phyloP scores from a whole-genome alignment of 1,140 invertebrate species.

The Drosophila kurseongensis region DNA sequence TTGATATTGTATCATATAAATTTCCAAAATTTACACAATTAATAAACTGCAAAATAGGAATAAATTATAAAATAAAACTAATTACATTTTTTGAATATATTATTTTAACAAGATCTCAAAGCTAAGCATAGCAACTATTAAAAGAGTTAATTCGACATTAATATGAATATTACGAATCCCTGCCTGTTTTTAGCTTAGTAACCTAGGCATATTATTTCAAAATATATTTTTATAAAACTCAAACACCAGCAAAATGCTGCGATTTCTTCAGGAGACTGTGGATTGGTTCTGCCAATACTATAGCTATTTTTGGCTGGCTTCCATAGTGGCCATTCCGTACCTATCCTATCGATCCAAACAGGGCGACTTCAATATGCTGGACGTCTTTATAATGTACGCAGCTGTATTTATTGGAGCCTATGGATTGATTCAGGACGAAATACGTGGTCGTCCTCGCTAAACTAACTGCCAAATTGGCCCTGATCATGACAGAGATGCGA shows the following conservation, averaged over 20 bases:
- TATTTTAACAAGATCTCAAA: too few species aligned
- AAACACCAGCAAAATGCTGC: not conserved
- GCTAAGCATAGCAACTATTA: too few species aligned
- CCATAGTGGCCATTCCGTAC: constrained; percentile 43
- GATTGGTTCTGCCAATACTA: constrained; percentile 1
- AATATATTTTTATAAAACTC: not conserved
- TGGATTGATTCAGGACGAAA: constrained; percentile 11
- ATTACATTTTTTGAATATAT: too few species aligned
- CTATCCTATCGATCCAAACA: constrained; percentile 28
- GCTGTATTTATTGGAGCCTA: constrained; percentile 15
- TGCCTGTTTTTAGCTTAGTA: not conserved
- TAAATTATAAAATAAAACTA: too few species aligned
- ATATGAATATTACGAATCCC: not conserved
- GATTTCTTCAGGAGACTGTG: not conserved
- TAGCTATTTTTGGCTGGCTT: constrained; percentile 12
- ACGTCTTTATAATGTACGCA: constrained; percentile 36
- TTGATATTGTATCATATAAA: too few species aligned
- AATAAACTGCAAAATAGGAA: too few species aligned
- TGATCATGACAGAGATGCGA: constrained; percentile 1
- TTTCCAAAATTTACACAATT: too few species aligned
- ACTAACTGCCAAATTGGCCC: not conserved
- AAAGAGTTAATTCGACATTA: too few species aligned
- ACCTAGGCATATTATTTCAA: not conserved
- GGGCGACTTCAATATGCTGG: constrained; percentile 22
- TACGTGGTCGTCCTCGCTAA: not conserved